These are phyloP conservation scores for Noctua janthina DNA, from an alignment of 2,888 invertebrate genomes.

Conservation along the genomic window DNA sequence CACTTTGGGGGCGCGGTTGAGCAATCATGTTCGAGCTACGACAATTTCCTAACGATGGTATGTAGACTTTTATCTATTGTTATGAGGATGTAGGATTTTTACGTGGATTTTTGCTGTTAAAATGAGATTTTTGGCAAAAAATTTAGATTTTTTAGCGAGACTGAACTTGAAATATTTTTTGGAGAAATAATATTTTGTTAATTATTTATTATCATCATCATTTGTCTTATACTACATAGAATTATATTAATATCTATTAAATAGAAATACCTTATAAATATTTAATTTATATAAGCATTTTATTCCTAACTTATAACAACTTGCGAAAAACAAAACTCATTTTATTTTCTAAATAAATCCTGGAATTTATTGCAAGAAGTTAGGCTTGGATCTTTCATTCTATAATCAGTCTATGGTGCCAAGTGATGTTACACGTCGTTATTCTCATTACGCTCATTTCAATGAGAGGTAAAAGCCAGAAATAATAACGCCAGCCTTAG, in stretches of 20 bases:
- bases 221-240: not conserved
- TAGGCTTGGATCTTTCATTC: conserved; percentile 17
- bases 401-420: conserved; percentile 34
- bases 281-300: not conserved
- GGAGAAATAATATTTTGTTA: not conserved
- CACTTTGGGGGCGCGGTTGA: conserved; percentile 53
- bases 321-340: not conserved
- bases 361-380: not conserved
- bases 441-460: conserved; percentile 34
- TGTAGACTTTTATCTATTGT: conserved; percentile 47
- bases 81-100: not conserved
- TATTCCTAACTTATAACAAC: not conserved
- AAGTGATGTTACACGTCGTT: conserved; percentile 40
- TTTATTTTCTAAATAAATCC: not conserved
- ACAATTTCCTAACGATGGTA: conserved; percentile 54
- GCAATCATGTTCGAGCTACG: conserved; percentile 56
- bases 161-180: conserved; percentile 31
- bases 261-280: not conserved
- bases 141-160: not conserved
- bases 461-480: conserved; percentile 38
- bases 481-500: conserved; percentile 39
- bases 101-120: not conserved
- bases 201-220: not conserved
- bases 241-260: no score
- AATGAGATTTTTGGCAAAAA: not conserved